Base-by-base conservation (phyloP, 2,113 vertebrate genomes). In the Carollia perspicillata region DNA sequence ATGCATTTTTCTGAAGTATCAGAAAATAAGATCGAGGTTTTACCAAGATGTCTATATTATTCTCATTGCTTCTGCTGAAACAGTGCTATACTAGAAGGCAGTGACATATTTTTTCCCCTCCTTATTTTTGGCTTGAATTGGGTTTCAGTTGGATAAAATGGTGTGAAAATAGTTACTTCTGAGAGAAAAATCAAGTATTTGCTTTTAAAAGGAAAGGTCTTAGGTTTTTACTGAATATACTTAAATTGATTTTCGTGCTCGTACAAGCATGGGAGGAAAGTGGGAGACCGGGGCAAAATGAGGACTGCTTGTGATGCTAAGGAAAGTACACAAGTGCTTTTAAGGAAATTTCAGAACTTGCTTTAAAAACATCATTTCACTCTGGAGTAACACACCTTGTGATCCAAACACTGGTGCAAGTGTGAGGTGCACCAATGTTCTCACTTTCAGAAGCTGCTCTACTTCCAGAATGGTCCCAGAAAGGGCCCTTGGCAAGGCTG, bases 1-100 rank as follows among this genome's bases (percentile, higher is more conserved):
- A 93, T 88, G n/a, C 42, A 93, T 97, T 97, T 97, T 96, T 94
- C 83, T 95, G 95, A 97, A 96, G 95, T 47, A 95, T 97, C 84
- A 95, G 96, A 85, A 96, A 97, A 98, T 90, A 95, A 89, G 87
- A 95, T n/a, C 94, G 92, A 75, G 63, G 60, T 95, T 97, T 97
- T 90, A 63, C 68, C 63, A 89, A 95, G 79, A 77, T 93, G 85
- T 81, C 37, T 77, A 4, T 90, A 74, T 94, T 88, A 81, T 81
- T 90, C 47, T 89, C 23, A 94, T 84, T 72, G 83, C n/a, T 78
- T 97, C 84, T 53, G 65, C 78, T 81, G 72, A 83, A 85, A 44
- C 18, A 94, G 66, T 14, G 23, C 35, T 77, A 2, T 65, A 55
- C 77, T 81, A 77, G 84, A 95, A 95, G 63, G 18, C n/a, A 83